phyloP scores from a whole-genome alignment of 2,113 vertebrate genomes.

The Pleuronectes platessa region DNA sequence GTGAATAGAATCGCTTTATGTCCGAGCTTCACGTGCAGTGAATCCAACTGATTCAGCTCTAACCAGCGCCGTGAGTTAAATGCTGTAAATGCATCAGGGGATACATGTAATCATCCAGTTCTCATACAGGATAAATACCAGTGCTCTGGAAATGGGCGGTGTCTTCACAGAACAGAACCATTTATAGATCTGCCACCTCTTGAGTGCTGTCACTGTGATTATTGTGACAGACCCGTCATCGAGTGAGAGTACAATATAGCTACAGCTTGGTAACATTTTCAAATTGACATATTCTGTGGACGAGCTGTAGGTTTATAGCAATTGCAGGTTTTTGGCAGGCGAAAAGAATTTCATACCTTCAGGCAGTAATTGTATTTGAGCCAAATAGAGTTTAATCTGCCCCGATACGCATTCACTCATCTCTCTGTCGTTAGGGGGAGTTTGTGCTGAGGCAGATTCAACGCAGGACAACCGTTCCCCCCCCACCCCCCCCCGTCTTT shows the following conservation, averaged over 20 bases:
- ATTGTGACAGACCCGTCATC: slow-evolving; percentile 50
- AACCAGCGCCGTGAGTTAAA: slow-evolving; percentile 44
- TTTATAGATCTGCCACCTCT: slow-evolving; percentile 1
- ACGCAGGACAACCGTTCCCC: slow-evolving; percentile 27
- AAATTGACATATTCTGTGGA: slow-evolving; percentile 41
- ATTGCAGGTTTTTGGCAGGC: not conserved
- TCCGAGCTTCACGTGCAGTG: slow-evolving; percentile 34
- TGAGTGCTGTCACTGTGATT: slow-evolving; percentile 7
- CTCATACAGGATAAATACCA: slow-evolving; percentile 24
- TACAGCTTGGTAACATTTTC: slow-evolving; percentile 21
- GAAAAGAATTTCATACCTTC: not conserved
- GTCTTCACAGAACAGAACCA: slow-evolving; percentile 26
- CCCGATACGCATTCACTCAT: not conserved
- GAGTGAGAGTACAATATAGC: slow-evolving; percentile 31
- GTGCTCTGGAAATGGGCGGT: slow-evolving; percentile 25
- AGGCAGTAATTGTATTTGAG: not conserved
- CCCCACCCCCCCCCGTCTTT: too few species aligned
- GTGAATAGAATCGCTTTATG: slow-evolving; percentile 46
- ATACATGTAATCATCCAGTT: slow-evolving; percentile 1
- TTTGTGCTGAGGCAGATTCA: not conserved
- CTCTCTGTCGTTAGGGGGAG: not conserved
- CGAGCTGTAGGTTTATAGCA: slow-evolving; percentile 26
- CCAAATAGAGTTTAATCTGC: not conserved
- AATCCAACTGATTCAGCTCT: slow-evolving; percentile 52
- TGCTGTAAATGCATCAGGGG: slow-evolving; percentile 42